phyloP scores from a whole-genome alignment of 2,888 invertebrate species.

The Drosophila diplacantha region DNA sequence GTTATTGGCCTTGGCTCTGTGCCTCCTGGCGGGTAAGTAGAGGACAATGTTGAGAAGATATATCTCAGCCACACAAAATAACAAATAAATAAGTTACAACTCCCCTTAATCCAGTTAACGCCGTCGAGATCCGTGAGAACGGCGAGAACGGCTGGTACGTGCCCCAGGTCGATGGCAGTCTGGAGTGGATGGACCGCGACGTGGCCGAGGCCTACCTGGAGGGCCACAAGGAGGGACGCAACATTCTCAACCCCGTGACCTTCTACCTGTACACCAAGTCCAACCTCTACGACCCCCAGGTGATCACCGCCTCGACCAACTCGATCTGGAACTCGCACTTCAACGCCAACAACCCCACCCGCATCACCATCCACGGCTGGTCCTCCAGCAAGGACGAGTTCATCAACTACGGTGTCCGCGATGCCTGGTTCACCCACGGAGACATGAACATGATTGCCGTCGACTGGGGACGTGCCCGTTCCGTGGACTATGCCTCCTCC shows the following conservation, averaged over 20 bases:
- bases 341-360: slow-evolving; percentile 62
- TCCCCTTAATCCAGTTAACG: slow-evolving; percentile 8
- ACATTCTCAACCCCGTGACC: slow-evolving; percentile 55
- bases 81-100: not conserved
- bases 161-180: slow-evolving; percentile 55
- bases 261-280: slow-evolving; percentile 68
- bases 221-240: slow-evolving; percentile 41
- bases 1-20: slow-evolving; percentile 81
- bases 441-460: slow-evolving; percentile 81
- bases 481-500: slow-evolving; percentile 80
- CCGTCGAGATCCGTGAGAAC: slow-evolving; percentile 55
- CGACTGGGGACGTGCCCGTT: slow-evolving; percentile 81
- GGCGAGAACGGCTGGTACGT: slow-evolving; percentile 69
- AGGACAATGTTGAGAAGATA: not conserved
- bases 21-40: slow-evolving; percentile 79
- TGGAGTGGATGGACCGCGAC: slow-evolving; percentile 60
- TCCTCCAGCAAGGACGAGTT: slow-evolving; percentile 77
- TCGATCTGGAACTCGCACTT: slow-evolving; percentile 51
- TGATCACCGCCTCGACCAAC: slow-evolving; percentile 48
- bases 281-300: slow-evolving; percentile 52
- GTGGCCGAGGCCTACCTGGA: slow-evolving; percentile 59
- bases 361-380: slow-evolving; percentile 79
- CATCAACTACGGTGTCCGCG: slow-evolving; percentile 65
- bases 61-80: too few relatives aligned
- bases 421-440: slow-evolving; percentile 80